Evolutionary conservation across 2,797 vertebrate species (phyloP).

Genomic region (Characodon lateralis): DNA sequence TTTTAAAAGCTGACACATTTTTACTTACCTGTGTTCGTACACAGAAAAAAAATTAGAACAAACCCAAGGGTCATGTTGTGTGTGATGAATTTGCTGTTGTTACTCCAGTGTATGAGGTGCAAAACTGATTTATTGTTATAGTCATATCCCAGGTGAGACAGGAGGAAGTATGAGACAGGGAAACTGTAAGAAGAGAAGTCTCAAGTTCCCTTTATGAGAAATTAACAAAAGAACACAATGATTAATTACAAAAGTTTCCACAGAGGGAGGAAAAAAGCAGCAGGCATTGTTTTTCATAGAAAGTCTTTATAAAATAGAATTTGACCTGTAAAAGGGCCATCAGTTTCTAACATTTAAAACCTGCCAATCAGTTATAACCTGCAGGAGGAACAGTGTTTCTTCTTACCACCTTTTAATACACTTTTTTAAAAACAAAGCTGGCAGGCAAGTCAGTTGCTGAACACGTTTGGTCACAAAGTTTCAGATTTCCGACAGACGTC

Average conservation of each 20-base stretch:
- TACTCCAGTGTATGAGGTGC: constrained; percentile 12
- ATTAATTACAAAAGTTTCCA: background rate
- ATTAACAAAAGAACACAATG: background rate
- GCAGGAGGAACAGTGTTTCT: constrained; percentile 15
- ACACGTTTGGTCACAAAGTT: constrained; percentile 34
- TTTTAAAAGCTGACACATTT: background rate
- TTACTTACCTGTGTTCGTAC: constrained; percentile 51
- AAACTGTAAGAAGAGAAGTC: constrained; percentile 45
- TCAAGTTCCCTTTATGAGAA: constrained; percentile 52
- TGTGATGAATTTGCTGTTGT: background rate
- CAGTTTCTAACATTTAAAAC: constrained; percentile 26
- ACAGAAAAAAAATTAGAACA: constrained; percentile 30
- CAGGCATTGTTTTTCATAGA: background rate
- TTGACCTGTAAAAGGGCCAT: background rate
- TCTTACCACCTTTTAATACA: constrained; percentile 31
- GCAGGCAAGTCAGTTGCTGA: constrained; percentile 31
- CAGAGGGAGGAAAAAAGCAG: background rate
- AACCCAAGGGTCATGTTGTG: constrained; percentile 44
- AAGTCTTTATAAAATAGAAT: constrained; percentile 23
- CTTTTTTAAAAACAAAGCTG: constrained; percentile 29
- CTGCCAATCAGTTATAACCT: constrained; percentile 31
- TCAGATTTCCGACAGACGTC: constrained; percentile 39
- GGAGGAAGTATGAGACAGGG: constrained; percentile 48
- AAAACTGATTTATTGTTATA: background rate
- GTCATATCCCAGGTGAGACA: constrained; percentile 31